Percentiles rank a stretch among this genome's conserved stretches.
Conservation (phyloP, 2,113 vertebrate genomes). For the Triplophysa siluroides region DNA sequence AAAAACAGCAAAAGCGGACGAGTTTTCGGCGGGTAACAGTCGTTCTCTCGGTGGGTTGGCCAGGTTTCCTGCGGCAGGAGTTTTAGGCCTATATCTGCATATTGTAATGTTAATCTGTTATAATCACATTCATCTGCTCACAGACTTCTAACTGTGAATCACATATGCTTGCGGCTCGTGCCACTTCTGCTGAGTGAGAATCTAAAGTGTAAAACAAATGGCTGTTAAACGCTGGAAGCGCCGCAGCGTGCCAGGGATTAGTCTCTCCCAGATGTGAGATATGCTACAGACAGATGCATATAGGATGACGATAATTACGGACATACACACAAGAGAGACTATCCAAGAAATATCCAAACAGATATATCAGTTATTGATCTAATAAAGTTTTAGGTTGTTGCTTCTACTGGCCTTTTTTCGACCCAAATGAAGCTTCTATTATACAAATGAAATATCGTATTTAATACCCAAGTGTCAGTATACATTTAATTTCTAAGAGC, state of each 20-base stretch:
- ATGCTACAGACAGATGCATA: not conserved
- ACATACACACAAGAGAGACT: not conserved
- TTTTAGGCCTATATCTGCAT: conserved; percentile 21
- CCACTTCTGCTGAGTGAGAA: conserved; percentile 1
- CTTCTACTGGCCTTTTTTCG: not conserved
- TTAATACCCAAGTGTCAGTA: not conserved
- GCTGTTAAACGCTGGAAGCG: conserved; percentile 4
- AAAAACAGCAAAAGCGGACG: no score
- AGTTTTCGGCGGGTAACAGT: not conserved
- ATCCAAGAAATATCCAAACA: not conserved
- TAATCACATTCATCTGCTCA: conserved; percentile 48
- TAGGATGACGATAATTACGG: not conserved
- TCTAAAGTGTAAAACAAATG: not conserved
- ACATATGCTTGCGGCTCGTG: conserved; percentile 21
- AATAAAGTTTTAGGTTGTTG: not conserved
- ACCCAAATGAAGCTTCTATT: conserved; percentile 8
- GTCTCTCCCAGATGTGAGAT: conserved; percentile 7
- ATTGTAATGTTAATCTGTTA: conserved; percentile 48
- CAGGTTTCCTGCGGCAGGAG: conserved; percentile 27
- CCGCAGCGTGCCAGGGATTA: not conserved
- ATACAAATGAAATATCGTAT: conserved; percentile 14
- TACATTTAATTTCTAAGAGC: conserved; percentile 13
- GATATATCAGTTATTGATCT: not conserved
- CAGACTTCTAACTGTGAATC: conserved; percentile 24
- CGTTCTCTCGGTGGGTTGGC: not conserved